These are phyloP conservation scores for Drosophila seclusa DNA, from an alignment of 2,888 invertebrate species.

Conservation along the genomic window DNA sequence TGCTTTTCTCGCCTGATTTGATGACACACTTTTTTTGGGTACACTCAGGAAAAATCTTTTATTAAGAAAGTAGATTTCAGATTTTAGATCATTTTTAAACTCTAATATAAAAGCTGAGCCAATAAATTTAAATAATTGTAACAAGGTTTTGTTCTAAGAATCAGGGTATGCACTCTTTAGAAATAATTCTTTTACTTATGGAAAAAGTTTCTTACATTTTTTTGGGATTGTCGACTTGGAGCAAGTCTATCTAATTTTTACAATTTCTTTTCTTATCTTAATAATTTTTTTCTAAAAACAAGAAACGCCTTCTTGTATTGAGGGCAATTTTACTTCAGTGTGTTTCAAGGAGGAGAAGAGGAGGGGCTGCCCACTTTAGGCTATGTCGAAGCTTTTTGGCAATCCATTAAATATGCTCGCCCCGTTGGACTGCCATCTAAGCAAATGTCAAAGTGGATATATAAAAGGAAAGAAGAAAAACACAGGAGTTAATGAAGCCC, in stretches of 20 bases:
- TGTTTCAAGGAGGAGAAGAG: neutral
- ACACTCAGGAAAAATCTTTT: neutral
- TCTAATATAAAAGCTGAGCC: too few species aligned
- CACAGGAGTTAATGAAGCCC: slow-evolving; percentile 71
- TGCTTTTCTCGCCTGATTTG: slow-evolving; percentile 9
- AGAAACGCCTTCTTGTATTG: neutral
- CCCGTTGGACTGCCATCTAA: slow-evolving; percentile 33
- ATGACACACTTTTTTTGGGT: slow-evolving; percentile 30
- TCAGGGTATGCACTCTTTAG: neutral
- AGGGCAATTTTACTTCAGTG: neutral
- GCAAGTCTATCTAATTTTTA: too few species aligned
- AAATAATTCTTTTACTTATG: neutral
- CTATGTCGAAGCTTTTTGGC: slow-evolving; percentile 48
- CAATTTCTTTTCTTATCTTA: too few species aligned
- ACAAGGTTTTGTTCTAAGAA: neutral
- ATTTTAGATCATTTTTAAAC: too few species aligned
- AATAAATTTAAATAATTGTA: too few species aligned
- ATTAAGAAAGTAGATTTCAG: neutral
- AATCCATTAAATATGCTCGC: slow-evolving; percentile 70
- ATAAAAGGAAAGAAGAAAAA: slow-evolving; percentile 2
- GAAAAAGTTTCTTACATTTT: neutral
- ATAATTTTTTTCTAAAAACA: neutral
- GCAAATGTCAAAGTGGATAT: slow-evolving; percentile 38
- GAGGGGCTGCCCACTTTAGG: slow-evolving; percentile 7
- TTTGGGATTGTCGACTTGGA: too few species aligned